phyloP scores from a whole-genome alignment of 1,140 invertebrate species.

The Brachionus manjavacas region DNA sequence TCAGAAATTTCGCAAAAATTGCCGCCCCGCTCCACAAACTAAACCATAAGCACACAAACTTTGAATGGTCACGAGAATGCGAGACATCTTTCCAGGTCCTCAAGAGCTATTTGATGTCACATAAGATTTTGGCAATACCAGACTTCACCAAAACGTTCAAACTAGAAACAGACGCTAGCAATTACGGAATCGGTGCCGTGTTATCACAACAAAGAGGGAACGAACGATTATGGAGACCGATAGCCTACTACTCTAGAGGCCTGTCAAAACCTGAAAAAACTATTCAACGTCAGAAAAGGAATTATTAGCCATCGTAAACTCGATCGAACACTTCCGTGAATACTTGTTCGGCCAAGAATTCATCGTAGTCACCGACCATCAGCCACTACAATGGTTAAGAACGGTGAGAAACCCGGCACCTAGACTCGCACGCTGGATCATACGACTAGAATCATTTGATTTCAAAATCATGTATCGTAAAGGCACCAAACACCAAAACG shows the following conservation, averaged over 20 bases:
- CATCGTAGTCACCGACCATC: constrained; percentile 58
- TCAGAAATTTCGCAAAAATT: constrained; percentile 1
- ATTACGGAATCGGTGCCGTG: background rate
- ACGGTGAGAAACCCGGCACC: constrained; percentile 39
- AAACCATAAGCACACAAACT: constrained; percentile 50
- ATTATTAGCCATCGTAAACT: constrained; percentile 53
- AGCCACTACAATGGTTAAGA: constrained; percentile 54
- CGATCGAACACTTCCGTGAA: constrained; percentile 53
- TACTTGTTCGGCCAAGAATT: constrained; percentile 57
- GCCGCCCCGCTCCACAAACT: background rate
- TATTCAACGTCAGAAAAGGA: constrained; percentile 53
- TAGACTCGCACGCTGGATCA: background rate
- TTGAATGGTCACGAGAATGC: background rate
- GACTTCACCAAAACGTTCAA: no score
- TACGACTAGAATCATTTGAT: background rate
- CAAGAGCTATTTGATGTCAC: no score
- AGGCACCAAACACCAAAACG: background rate
- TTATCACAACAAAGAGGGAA: background rate
- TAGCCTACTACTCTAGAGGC: background rate
- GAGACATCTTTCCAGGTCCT: no score
- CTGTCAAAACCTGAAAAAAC: constrained; percentile 45
- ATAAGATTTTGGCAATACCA: no score
- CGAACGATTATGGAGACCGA: background rate
- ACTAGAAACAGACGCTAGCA: no score
- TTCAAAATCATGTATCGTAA: constrained; percentile 4